A percentile compares a stretch with the other conserved stretches of the same genome.
These are phyloP conservation scores for Gerris buenoi DNA, from an alignment of 1,140 invertebrate genomes.

Conservation along the genomic window DNA sequence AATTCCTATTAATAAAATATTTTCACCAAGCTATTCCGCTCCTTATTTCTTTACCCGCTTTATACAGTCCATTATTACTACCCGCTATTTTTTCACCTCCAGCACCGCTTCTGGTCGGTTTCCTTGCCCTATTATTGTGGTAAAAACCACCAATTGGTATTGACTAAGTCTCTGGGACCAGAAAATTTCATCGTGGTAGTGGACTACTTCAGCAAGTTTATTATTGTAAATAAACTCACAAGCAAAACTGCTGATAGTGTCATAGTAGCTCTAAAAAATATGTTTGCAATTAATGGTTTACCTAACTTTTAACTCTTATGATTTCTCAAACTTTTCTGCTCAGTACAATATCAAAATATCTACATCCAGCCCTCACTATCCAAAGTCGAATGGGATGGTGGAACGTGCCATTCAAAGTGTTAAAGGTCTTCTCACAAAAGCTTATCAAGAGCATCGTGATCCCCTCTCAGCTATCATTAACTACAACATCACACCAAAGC, in stretches of 20 bases:
- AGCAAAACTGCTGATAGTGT: neutral
- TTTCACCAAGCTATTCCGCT: no score
- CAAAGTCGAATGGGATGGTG: constrained; percentile 9
- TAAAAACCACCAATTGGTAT: no score
- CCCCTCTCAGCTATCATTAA: neutral
- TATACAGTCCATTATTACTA: no score
- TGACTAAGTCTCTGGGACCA: constrained; percentile 1
- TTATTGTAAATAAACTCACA: constrained; percentile 5
- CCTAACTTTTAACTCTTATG: constrained; percentile 11
- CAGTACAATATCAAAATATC: constrained; percentile 8
- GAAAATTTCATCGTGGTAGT: constrained; percentile 15
- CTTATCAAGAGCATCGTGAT: neutral
- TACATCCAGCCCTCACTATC: constrained; percentile 13
- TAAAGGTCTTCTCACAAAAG: neutral
- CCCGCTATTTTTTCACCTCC: no score
- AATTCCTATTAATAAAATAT: no score
- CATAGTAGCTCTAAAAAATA: neutral
- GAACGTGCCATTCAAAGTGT: constrained; percentile 10
- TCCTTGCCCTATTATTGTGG: no score
- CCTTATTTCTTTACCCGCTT: no score
- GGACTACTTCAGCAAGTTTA: constrained; percentile 18
- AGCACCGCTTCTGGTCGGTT: no score
- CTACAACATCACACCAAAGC: neutral
- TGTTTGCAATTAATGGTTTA: constrained; percentile 7
- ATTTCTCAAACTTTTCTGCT: constrained; percentile 9